These are phyloP conservation scores for Acanthoscelides obtectus DNA, from an alignment of 2,888 invertebrate species.

Conservation along the genomic window DNA sequence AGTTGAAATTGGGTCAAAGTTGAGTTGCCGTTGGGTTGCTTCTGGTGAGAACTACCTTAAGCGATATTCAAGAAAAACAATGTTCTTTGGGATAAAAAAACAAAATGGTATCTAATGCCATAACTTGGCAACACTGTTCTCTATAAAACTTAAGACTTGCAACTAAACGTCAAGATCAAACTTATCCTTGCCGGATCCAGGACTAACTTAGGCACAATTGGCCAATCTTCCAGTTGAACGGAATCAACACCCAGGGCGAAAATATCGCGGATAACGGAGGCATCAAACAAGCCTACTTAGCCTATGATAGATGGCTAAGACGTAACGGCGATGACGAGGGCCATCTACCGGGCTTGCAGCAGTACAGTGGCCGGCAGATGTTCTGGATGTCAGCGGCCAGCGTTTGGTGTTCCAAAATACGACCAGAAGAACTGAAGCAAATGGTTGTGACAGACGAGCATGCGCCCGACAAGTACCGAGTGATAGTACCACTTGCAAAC, in stretches of 20 bases:
- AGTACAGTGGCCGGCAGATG: constrained; percentile 47
- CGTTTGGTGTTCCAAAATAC: constrained; percentile 55
- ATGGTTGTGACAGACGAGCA: constrained; percentile 45
- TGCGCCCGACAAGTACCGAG: constrained; percentile 52
- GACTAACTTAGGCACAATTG: too few species aligned
- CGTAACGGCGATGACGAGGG: constrained; percentile 40
- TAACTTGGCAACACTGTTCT: too few species aligned
- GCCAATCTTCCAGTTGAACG: constrained; percentile 73
- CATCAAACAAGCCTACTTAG: constrained; percentile 75
- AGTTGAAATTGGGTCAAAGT: too few species aligned
- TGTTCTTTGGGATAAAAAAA: too few species aligned
- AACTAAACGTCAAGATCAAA: too few species aligned
- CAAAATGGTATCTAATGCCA: too few species aligned
- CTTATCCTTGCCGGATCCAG: too few species aligned
- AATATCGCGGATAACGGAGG: constrained; percentile 96
- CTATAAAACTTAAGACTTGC: too few species aligned
- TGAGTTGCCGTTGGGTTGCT: too few species aligned
- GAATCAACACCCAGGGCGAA: constrained; percentile 88
- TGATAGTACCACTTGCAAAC: constrained; percentile 57
- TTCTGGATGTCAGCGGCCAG: constrained; percentile 59
- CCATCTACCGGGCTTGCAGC: constrained; percentile 38
- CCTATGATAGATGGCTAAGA: constrained; percentile 40
- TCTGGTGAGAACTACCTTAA: too few species aligned
- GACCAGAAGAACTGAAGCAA: constrained; percentile 41
- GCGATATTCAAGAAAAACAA: too few species aligned